Evolutionary conservation across 2,888 invertebrate genomes (phyloP).

Genomic region (Cyaniris semiargus): DNA sequence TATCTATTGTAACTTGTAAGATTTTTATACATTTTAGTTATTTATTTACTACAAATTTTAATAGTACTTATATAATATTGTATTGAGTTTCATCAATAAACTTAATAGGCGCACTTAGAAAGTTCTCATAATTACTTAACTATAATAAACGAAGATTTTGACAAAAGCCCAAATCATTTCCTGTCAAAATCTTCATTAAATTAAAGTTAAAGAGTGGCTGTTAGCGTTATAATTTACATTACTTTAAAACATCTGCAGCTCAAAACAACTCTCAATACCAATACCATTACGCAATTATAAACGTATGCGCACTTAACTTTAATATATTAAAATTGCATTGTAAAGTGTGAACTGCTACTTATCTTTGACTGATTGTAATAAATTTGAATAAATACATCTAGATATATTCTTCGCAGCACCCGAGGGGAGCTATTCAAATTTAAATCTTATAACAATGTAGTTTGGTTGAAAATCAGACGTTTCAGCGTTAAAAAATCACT

Average conservation of each 20-base stretch:
- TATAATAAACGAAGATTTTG: no score
- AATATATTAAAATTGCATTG: conserved; percentile 36
- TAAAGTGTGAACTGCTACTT: conserved; percentile 54
- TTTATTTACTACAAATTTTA: no score
- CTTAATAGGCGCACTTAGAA: no score
- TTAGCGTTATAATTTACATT: background rate
- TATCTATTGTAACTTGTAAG: no score
- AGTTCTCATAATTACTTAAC: no score
- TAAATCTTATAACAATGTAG: background rate
- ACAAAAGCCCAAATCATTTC: no score
- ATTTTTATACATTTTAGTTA: no score
- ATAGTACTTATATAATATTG: no score
- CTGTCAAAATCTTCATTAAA: no score
- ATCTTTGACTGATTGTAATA: conserved; percentile 59
- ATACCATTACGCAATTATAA: conserved; percentile 2
- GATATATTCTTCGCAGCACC: conserved; percentile 48
- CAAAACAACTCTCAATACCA: background rate
- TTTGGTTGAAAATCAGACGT: background rate
- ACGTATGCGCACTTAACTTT: conserved; percentile 5
- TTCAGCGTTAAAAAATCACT: background rate
- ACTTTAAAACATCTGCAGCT: background rate
- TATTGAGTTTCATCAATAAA: no score
- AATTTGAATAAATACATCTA: conserved; percentile 68
- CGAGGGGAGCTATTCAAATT: background rate
- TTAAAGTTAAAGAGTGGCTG: background rate